Conservation (phyloP, 2,888 invertebrate genomes). For the Homarus gammarus region DNA sequence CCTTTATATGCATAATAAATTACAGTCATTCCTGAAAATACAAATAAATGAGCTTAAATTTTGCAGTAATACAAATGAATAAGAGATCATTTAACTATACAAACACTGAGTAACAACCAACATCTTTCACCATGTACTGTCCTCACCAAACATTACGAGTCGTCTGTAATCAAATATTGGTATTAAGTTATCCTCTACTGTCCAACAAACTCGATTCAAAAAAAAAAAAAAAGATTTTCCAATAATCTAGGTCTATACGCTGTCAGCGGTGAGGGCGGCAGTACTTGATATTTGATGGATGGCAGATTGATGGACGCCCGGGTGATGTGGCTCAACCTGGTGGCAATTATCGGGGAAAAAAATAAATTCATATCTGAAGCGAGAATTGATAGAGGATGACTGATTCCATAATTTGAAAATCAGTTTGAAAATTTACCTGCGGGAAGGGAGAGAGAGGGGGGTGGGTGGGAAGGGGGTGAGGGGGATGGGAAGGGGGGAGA, state of each 20-base stretch:
- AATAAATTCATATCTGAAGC: slow-evolving; percentile 42
- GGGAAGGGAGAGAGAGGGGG: not conserved
- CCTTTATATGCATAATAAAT: no score
- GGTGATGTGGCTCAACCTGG: not conserved
- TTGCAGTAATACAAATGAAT: no score
- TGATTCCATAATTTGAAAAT: slow-evolving; percentile 45
- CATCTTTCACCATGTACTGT: no score
- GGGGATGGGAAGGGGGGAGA: not conserved
- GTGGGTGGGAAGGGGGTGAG: not conserved
- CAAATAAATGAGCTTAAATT: no score
- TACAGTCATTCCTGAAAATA: no score
- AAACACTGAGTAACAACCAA: no score
- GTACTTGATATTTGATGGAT: slow-evolving; percentile 27
- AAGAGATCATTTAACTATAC: no score
- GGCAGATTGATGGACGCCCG: slow-evolving; percentile 6
- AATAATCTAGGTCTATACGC: not conserved
- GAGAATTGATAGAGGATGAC: slow-evolving; percentile 53
- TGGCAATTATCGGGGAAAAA: slow-evolving; percentile 44
- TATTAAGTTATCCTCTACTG: no score
- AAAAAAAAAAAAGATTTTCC: not conserved
- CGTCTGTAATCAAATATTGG: no score
- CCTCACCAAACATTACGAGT: no score
- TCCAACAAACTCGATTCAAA: no score
- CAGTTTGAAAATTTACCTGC: slow-evolving; percentile 22
- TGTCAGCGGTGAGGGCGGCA: not conserved